Evolutionary conservation across 2,888 invertebrate genomes (phyloP).

Genomic region (Phlogophora meticulosa): DNA sequence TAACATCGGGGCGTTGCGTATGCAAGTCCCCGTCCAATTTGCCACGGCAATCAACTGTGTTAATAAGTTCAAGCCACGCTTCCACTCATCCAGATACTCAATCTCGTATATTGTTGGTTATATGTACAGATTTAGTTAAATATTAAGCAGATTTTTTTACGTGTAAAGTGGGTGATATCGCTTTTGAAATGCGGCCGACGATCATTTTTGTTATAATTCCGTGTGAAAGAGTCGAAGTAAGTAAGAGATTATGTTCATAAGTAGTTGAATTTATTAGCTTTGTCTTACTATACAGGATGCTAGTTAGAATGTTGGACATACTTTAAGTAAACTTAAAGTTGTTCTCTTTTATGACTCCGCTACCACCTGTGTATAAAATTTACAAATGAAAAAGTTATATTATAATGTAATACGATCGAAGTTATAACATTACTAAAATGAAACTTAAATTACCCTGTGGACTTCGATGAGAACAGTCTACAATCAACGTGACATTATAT

Average conservation of each 20-base stretch:
- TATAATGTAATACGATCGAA: neutral
- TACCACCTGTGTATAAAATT: too few species aligned
- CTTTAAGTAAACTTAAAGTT: too few species aligned
- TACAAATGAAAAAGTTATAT: too few species aligned
- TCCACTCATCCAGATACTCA: constrained; percentile 74
- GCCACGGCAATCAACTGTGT: constrained; percentile 82
- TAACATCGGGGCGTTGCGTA: constrained; percentile 67
- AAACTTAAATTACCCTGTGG: too few species aligned
- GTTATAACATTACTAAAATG: neutral
- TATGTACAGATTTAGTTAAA: constrained; percentile 40
- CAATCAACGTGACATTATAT: too few species aligned
- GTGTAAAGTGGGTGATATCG: constrained; percentile 22
- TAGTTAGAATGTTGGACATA: too few species aligned
- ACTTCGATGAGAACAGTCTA: too few species aligned
- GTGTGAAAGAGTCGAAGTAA: neutral
- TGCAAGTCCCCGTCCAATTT: constrained; percentile 82
- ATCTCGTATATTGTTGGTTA: constrained; percentile 38
- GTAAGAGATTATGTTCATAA: neutral
- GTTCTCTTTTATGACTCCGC: too few species aligned
- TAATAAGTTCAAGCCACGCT: constrained; percentile 78
- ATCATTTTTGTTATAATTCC: constrained; percentile 6
- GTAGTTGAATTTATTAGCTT: neutral
- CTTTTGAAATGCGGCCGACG: constrained; percentile 17
- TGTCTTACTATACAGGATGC: too few species aligned
- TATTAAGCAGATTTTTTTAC: constrained; percentile 32